These are phyloP conservation scores for Callimorpha dominula DNA, from an alignment of 2,888 invertebrate species.

Conservation along the genomic window DNA sequence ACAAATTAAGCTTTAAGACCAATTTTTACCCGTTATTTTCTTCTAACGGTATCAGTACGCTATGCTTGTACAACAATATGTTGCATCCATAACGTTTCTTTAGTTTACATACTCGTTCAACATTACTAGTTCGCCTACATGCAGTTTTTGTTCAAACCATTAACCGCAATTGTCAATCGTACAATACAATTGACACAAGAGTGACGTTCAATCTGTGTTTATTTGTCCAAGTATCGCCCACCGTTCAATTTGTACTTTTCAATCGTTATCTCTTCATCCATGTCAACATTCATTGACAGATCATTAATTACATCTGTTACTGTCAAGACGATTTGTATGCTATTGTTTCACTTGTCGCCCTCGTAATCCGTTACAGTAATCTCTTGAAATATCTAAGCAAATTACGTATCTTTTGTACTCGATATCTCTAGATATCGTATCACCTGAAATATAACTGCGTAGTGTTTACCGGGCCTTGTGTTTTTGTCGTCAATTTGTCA, in stretches of 20 bases:
- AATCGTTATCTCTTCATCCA: slow-evolving; percentile 49
- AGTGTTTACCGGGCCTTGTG: slow-evolving; percentile 49
- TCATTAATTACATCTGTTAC: slow-evolving; percentile 50
- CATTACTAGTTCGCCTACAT: slow-evolving; percentile 64
- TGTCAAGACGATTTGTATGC: slow-evolving; percentile 42
- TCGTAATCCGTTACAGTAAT: slow-evolving; percentile 53
- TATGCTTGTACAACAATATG: slow-evolving; percentile 17
- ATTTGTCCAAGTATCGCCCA: slow-evolving; percentile 60
- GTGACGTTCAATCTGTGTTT: slow-evolving; percentile 63
- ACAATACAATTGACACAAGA: slow-evolving; percentile 59
- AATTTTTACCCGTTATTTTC: neutral
- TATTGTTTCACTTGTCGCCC: slow-evolving; percentile 45
- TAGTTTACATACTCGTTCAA: slow-evolving; percentile 44
- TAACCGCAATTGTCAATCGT: slow-evolving; percentile 65
- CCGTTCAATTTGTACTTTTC: slow-evolving; percentile 54
- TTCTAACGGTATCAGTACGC: neutral
- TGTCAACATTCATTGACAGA: slow-evolving; percentile 45
- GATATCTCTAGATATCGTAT: slow-evolving; percentile 54
- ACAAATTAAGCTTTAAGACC: neutral
- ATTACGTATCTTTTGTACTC: slow-evolving; percentile 62
- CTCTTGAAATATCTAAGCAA: slow-evolving; percentile 58
- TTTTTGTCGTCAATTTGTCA: slow-evolving; percentile 38
- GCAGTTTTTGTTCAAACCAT: slow-evolving; percentile 54
- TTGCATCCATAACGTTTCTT: slow-evolving; percentile 21
- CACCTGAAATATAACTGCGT: slow-evolving; percentile 63